Percentiles rank a stretch among this genome's conserved stretches.
Evolutionary conservation across 2,797 vertebrate genomes (phyloP).

Genomic region (Aselliscus stoliczkanus): DNA sequence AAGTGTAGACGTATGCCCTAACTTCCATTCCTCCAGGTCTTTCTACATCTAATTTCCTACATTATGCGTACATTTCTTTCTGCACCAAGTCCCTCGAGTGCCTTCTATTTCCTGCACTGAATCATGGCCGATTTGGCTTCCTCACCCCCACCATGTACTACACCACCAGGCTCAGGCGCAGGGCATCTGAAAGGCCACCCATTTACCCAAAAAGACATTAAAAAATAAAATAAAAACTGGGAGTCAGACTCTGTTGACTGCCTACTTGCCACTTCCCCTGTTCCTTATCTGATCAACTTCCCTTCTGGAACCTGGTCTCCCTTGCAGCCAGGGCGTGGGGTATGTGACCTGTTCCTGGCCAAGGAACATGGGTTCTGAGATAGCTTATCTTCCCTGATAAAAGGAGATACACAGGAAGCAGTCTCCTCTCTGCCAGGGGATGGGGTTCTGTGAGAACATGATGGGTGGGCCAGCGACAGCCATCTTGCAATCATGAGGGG

Average conservation of each 20-base stretch:
- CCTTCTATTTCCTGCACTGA: background rate
- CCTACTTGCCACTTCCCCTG: background rate
- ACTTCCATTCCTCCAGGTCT: background rate
- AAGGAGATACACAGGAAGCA: background rate
- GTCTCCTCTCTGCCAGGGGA: background rate
- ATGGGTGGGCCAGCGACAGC: background rate
- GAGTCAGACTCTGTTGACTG: background rate
- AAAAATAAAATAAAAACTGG: background rate
- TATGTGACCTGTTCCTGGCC: background rate
- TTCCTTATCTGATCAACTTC: background rate
- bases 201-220: background rate
- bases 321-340: background rate
- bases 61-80: background rate
- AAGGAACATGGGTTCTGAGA: background rate
- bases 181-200: background rate
- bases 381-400: background rate
- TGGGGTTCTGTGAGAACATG: background rate
- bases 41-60: background rate
- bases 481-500: background rate
- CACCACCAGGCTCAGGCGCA: background rate
- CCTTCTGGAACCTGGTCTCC: background rate
- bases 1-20: background rate
- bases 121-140: background rate
- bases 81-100: background rate
- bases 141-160: background rate